Percentiles rank a stretch among this genome's conserved stretches.
Evolutionary conservation across 2,113 vertebrate genomes (phyloP).

Genomic region (Neodontobutis hainanensis): DNA sequence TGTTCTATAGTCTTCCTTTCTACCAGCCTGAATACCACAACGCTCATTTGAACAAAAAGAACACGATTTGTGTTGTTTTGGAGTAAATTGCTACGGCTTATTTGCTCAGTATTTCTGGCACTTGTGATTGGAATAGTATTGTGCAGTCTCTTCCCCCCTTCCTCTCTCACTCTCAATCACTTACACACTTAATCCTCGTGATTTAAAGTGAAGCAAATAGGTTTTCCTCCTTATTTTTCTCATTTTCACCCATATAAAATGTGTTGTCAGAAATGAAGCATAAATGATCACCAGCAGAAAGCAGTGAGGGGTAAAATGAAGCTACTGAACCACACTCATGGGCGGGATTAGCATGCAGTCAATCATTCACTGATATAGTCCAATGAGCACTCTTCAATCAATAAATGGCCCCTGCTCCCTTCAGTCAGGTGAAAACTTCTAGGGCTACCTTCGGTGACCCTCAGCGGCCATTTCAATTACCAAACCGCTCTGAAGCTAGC

Average conservation of each 20-base stretch:
- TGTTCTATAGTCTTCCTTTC: constrained; percentile 56
- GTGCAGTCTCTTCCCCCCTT: constrained; percentile 23
- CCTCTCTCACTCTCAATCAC: constrained; percentile 49
- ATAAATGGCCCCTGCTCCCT: constrained; percentile 55
- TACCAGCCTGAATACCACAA: constrained; percentile 46
- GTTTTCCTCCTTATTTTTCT: constrained; percentile 51
- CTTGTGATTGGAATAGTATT: constrained; percentile 58
- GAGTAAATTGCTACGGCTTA: constrained; percentile 61
- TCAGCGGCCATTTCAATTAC: constrained; percentile 36
- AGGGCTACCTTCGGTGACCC: constrained; percentile 53
- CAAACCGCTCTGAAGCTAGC: constrained; percentile 24
- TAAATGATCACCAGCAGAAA: constrained; percentile 70
- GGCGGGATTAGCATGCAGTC: constrained; percentile 73
- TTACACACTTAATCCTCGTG: constrained; percentile 70
- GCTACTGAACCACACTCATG: constrained; percentile 65
- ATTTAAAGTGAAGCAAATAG: constrained; percentile 74
- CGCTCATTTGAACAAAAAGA: constrained; percentile 62
- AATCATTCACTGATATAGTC: constrained; percentile 73
- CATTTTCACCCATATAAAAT: constrained; percentile 61
- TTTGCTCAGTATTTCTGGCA: constrained; percentile 65
- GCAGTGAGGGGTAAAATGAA: constrained; percentile 71
- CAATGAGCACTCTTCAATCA: constrained; percentile 71
- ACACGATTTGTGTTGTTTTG: constrained; percentile 66
- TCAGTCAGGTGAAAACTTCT: constrained; percentile 65
- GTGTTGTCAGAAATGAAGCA: constrained; percentile 74